phyloP scores from a whole-genome alignment of 2,113 vertebrate species.

The Epinephelus lanceolatus region DNA sequence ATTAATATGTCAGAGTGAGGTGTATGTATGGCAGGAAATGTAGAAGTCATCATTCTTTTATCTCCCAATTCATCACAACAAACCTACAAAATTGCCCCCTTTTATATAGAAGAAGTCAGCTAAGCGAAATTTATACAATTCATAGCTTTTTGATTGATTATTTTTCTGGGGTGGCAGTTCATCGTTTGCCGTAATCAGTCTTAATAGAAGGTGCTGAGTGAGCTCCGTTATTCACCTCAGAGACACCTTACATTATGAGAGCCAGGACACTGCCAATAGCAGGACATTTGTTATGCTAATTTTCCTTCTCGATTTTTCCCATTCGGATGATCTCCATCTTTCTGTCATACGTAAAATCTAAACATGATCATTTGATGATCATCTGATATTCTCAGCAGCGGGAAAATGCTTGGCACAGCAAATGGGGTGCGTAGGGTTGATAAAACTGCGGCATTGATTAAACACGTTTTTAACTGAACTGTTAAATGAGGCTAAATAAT shows the following conservation, averaged over 20 bases:
- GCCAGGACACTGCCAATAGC: conserved; percentile 37
- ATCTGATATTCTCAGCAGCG: conserved; percentile 21
- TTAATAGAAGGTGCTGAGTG: conserved; percentile 56
- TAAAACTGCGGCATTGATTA: conserved; percentile 56
- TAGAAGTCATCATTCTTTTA: conserved; percentile 36
- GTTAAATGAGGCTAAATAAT: conserved; percentile 45
- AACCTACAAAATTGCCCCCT: conserved; percentile 34
- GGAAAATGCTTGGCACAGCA: conserved; percentile 45
- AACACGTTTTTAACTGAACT: conserved; percentile 48
- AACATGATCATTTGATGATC: conserved; percentile 52
- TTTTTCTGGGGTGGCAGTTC: conserved; percentile 27
- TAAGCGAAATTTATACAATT: conserved; percentile 34
- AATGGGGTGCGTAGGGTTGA: conserved; percentile 30
- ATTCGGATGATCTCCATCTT: conserved; percentile 19
- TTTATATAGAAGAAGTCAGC: conserved; percentile 47
- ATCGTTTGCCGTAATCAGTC: conserved; percentile 53
- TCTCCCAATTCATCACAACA: conserved; percentile 43
- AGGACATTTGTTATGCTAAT: conserved; percentile 63
- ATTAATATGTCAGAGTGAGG: not conserved
- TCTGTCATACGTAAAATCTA: conserved; percentile 25
- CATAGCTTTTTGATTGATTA: conserved; percentile 53
- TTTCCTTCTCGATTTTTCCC: conserved; percentile 37
- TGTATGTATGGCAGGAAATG: conserved; percentile 23
- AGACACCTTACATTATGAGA: conserved; percentile 40
- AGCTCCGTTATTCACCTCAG: conserved; percentile 50